Conservation (phyloP, 1,140 invertebrate species). For the Ladona fulva region DNA sequence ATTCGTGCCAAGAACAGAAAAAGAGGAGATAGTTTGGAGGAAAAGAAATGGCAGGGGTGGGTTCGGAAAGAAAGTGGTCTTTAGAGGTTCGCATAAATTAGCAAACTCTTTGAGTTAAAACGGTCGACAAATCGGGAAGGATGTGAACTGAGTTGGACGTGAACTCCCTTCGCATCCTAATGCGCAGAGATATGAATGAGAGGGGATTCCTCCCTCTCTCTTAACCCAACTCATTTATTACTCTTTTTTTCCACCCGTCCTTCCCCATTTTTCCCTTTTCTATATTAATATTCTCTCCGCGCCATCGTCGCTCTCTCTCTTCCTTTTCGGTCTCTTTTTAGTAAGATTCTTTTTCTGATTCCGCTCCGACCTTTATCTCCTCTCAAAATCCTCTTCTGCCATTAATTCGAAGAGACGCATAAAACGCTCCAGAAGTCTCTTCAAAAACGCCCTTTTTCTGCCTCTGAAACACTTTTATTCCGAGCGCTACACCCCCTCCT, state of each 20-base stretch:
- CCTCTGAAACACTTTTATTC: background rate
- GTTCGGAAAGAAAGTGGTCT: background rate
- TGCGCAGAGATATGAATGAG: background rate
- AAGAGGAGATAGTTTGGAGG: no score
- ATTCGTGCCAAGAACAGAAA: no score
- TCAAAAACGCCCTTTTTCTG: background rate
- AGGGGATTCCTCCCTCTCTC: background rate
- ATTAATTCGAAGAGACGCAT: background rate
- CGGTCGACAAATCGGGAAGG: slow-evolving; percentile 6
- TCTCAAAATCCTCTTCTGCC: background rate
- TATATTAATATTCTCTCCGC: no score
- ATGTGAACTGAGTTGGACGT: slow-evolving; percentile 3
- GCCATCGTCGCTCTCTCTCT: no score
- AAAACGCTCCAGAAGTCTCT: background rate
- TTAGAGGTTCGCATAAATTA: background rate
- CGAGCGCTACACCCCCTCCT: no score
- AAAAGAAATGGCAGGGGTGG: no score
- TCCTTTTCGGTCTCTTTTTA: no score
- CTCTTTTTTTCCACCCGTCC: background rate
- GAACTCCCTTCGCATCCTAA: slow-evolving; percentile 8
- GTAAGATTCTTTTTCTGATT: background rate
- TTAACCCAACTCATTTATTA: background rate
- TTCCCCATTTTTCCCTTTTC: no score
- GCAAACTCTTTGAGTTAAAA: slow-evolving; percentile 7
- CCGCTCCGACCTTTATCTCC: background rate